phyloP scores from a whole-genome alignment of 2,113 vertebrate species.

The Thinocorus orbignyianus region DNA sequence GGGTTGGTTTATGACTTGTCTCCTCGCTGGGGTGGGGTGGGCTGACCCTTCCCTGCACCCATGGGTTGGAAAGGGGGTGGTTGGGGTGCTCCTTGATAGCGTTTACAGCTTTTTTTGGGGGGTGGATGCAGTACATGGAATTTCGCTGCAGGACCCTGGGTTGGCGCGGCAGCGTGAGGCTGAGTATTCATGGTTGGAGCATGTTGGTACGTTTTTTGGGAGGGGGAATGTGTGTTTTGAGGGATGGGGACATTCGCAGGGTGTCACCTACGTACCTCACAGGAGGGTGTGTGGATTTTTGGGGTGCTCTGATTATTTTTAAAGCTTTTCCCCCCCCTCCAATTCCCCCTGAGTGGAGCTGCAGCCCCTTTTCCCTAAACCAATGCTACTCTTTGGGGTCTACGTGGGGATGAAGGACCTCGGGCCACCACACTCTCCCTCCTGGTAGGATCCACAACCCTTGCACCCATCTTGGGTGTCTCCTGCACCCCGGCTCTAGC shows the following conservation, averaged over 20 bases:
- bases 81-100: neutral
- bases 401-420: fast-evolving
- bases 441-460: neutral
- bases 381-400: neutral
- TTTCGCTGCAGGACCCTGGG: fast-evolving
- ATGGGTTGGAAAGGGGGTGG: fast-evolving
- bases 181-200: fast-evolving
- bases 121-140: fast-evolving
- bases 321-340: neutral
- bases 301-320: neutral
- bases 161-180: fast-evolving
- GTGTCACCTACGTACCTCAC: fast-evolving
- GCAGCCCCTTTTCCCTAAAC: neutral
- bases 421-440: fast-evolving
- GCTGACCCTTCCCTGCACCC: neutral
- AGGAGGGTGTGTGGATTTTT: fast-evolving
- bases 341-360: fast-evolving
- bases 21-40: neutral
- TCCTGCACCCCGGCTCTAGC: neutral
- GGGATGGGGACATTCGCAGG: too few species aligned
- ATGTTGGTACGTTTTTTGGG: fast-evolving
- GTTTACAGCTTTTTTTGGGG: neutral
- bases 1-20: neutral
- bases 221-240: fast-evolving
- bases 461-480: fast-evolving